A percentile compares a stretch with the other conserved stretches of the same genome.
Conservation (phyloP, 2,888 invertebrate species). For the Sminthurinus aureus region DNA sequence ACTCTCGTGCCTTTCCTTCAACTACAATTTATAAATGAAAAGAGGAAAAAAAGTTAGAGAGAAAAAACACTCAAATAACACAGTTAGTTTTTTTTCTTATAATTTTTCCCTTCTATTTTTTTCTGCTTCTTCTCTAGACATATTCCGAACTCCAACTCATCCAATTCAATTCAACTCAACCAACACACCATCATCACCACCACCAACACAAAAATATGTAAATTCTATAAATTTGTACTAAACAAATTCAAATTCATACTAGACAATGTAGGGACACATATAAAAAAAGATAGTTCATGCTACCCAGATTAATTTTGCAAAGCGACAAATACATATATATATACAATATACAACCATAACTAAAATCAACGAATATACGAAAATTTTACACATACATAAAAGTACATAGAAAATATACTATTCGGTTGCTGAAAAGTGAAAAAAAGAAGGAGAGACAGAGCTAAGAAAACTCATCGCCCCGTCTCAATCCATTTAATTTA, state of each 20-base stretch:
- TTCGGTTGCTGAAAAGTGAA: too few relatives aligned
- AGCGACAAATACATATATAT: constrained; percentile 22
- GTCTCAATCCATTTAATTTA: constrained; percentile 34
- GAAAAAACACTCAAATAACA: constrained; percentile 1
- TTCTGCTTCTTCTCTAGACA: neutral
- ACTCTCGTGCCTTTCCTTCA: constrained; percentile 58
- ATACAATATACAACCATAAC: neutral
- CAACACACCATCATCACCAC: constrained; percentile 7
- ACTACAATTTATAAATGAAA: constrained; percentile 38
- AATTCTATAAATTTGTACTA: neutral
- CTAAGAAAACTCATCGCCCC: constrained; percentile 27
- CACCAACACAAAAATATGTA: constrained; percentile 23
- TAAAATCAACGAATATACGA: too few relatives aligned
- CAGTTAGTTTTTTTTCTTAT: neutral
- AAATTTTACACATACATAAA: too few relatives aligned
- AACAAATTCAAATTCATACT: neutral
- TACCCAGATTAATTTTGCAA: constrained; percentile 31
- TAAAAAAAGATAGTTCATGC: too few relatives aligned
- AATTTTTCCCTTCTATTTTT: too few relatives aligned
- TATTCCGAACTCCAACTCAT: neutral
- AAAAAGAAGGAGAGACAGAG: neutral
- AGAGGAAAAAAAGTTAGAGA: neutral
- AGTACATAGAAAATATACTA: too few relatives aligned
- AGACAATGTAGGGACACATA: too few relatives aligned
- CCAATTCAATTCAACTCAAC: neutral